Evolutionary conservation across 2,797 vertebrate genomes (phyloP).

Genomic region (Chaetodon trifasciatus): DNA sequence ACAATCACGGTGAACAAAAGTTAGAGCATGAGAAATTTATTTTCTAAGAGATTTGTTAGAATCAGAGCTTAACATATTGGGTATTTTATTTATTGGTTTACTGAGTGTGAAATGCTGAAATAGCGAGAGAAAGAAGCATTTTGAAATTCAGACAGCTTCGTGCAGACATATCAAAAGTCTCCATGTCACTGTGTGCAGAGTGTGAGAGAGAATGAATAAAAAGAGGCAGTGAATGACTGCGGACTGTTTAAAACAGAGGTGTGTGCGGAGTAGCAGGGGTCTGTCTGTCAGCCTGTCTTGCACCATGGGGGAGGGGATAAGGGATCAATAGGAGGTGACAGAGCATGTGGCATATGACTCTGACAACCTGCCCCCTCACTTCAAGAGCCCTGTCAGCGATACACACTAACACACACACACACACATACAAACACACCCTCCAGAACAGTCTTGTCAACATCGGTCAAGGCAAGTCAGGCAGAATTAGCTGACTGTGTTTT

Average conservation of each 20-base stretch:
- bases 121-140: not conserved
- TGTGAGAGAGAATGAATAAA: constrained; percentile 41
- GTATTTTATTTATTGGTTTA: constrained; percentile 3
- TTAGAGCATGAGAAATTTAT: not conserved
- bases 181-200: constrained; percentile 11
- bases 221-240: constrained; percentile 15
- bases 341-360: constrained; percentile 76
- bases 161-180: constrained; percentile 3
- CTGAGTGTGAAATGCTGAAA: not conserved
- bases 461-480: constrained; percentile 40
- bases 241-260: constrained; percentile 59
- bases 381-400: constrained; percentile 23
- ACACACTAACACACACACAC: constrained; percentile 1
- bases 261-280: constrained; percentile 57
- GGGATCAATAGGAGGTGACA: constrained; percentile 80
- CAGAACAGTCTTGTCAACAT: constrained; percentile 49
- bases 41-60: not conserved
- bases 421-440: constrained; percentile 23
- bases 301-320: constrained; percentile 67
- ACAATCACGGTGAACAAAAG: not conserved
- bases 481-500: constrained; percentile 56
- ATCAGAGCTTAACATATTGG: not conserved
- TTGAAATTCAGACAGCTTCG: constrained; percentile 17
- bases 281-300: constrained; percentile 67
- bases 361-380: constrained; percentile 62